These are phyloP conservation scores for Rotaria sp. DNA, from an alignment of 2,888 invertebrate genomes.

Conservation along the genomic window DNA sequence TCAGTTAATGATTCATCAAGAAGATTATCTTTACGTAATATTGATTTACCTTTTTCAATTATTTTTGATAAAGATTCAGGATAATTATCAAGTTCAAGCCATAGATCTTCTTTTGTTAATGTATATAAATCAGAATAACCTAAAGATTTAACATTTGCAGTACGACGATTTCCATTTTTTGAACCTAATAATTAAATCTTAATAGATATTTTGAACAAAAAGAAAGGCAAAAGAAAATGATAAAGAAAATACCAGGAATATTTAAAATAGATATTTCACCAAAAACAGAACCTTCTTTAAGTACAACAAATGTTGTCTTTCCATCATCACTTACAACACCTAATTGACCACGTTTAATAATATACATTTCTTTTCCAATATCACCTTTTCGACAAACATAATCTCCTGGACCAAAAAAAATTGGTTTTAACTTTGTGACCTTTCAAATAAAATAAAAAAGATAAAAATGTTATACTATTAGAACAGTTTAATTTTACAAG, in stretches of 20 bases:
- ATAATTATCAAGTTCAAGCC: conserved; percentile 48
- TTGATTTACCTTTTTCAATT: conserved; percentile 58
- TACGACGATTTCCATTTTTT: conserved; percentile 83
- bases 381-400: conserved; percentile 89
- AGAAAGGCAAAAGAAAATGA: neutral
- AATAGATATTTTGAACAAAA: neutral
- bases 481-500: conserved; percentile 53
- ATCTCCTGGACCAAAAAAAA: conserved; percentile 91
- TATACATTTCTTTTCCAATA: conserved; percentile 95
- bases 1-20: conserved; percentile 56
- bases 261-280: conserved; percentile 84
- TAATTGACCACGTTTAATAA: conserved; percentile 81
- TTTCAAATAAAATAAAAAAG: neutral
- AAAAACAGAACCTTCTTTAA: conserved; percentile 86
- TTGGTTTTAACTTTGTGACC: conserved; percentile 77
- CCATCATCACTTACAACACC: conserved; percentile 83
- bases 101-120: conserved; percentile 65
- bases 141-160: conserved; percentile 78
- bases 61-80: conserved; percentile 43
- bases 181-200: conserved; percentile 56
- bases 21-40: conserved; percentile 57
- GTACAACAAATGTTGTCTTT: conserved; percentile 69
- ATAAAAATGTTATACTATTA: too few relatives aligned
- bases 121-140: conserved; percentile 78
- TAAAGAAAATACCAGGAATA: conserved; percentile 66